Evolutionary conservation across 2,797 vertebrate species (phyloP).

Genomic region (Mus spretus): DNA sequence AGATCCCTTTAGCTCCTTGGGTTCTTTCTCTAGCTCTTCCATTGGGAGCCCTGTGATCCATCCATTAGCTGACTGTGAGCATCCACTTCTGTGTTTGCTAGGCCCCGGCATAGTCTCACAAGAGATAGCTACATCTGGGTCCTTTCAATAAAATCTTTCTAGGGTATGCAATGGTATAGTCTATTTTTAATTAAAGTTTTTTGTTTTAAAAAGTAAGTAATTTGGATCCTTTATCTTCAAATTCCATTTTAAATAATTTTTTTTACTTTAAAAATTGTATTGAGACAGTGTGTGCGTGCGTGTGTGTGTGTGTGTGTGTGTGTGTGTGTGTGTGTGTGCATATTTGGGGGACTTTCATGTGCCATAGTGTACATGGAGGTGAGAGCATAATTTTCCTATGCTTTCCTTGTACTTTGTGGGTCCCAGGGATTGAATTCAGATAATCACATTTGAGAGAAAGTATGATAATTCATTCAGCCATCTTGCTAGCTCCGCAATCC

Average conservation of each 20-base stretch:
- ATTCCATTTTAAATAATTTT: not conserved
- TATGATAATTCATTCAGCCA: not conserved
- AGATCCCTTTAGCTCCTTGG: too few species aligned
- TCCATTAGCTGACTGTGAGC: too few species aligned
- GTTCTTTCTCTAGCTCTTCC: too few species aligned
- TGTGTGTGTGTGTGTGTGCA: not conserved
- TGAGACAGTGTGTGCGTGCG: too few species aligned
- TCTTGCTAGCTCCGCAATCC: not conserved
- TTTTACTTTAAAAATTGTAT: not conserved
- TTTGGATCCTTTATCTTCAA: not conserved
- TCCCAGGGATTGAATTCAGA: not conserved
- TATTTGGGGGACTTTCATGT: too few species aligned
- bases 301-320: not conserved
- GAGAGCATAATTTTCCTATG: not conserved
- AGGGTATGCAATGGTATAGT: too few species aligned
- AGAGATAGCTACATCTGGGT: too few species aligned
- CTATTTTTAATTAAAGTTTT: conserved; percentile 16
- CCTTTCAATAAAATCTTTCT: too few species aligned
- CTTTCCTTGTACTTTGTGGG: not conserved
- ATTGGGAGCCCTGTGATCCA: too few species aligned
- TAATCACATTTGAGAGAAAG: not conserved
- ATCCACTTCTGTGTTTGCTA: too few species aligned
- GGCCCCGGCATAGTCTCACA: too few species aligned
- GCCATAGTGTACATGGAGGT: not conserved
- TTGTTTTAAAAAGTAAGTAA: not conserved